A percentile compares a stretch with the other conserved stretches of the same genome.
phyloP scores from a whole-genome alignment of 2,888 invertebrate species.

The Cephus spinipes region DNA sequence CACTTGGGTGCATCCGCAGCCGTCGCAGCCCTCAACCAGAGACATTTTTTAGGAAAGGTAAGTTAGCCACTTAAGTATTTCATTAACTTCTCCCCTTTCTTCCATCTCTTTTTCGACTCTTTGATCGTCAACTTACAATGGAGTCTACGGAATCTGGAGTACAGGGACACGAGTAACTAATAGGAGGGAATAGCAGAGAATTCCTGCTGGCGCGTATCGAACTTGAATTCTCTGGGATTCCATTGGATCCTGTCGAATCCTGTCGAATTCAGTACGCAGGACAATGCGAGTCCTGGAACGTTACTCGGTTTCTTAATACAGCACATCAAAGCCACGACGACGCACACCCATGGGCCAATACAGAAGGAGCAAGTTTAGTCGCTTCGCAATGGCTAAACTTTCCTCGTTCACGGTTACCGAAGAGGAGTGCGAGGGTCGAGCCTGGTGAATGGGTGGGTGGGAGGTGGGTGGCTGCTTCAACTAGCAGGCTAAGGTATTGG shows the following conservation, averaged over 20 bases:
- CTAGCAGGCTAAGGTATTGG: constrained; percentile 36
- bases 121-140: too few relatives aligned
- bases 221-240: too few relatives aligned
- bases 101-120: too few relatives aligned
- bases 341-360: not conserved
- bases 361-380: constrained; percentile 30
- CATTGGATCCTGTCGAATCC: too few relatives aligned
- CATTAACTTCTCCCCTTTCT: constrained; percentile 17
- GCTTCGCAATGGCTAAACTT: constrained; percentile 43
- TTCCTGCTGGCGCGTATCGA: too few relatives aligned
- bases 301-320: constrained; percentile 1
- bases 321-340: not conserved
- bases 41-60: constrained; percentile 72
- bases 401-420: constrained; percentile 44
- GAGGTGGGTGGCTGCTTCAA: not conserved
- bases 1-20: constrained; percentile 72
- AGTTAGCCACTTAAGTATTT: constrained; percentile 41
- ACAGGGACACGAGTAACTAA: too few relatives aligned
- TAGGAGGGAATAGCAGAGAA: too few relatives aligned
- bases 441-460: not conserved
- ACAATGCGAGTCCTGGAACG: not conserved
- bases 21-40: constrained; percentile 73
- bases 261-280: too few relatives aligned
- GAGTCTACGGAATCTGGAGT: too few relatives aligned
- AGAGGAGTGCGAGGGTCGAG: constrained; percentile 29